Conservation (phyloP, 2,113 vertebrate species). For the Steatornis caripensis region DNA sequence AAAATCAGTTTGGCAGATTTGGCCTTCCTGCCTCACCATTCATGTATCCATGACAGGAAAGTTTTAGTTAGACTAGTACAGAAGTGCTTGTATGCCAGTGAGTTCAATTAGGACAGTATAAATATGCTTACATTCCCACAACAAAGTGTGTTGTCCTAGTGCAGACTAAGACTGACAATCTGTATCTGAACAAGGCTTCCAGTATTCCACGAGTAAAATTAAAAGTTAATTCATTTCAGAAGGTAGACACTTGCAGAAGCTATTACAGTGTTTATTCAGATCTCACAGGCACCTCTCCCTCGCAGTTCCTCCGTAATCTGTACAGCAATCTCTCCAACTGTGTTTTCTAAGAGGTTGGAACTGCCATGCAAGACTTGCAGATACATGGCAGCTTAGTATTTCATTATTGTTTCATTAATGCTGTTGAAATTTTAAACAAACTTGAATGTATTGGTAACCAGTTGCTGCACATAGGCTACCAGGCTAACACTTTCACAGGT, state of each 20-base stretch:
- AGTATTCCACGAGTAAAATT: background rate
- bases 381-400: background rate
- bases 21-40: background rate
- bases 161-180: background rate
- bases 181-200: background rate
- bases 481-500: background rate
- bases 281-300: background rate
- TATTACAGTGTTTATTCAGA: background rate
- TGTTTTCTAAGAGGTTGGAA: background rate
- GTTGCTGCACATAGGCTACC: background rate
- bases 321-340: background rate
- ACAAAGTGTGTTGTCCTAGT: background rate
- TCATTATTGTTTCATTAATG: background rate
- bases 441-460: background rate
- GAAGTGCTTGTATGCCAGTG: background rate
- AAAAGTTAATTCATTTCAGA: background rate
- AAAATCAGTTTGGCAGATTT: background rate
- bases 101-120: background rate
- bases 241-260: background rate
- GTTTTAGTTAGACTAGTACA: background rate
- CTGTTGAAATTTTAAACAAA: background rate
- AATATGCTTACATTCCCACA: background rate
- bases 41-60: background rate
- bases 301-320: background rate
- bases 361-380: background rate